phyloP scores from a whole-genome alignment of 2,797 vertebrate genomes.

The Ibycter americanus region DNA sequence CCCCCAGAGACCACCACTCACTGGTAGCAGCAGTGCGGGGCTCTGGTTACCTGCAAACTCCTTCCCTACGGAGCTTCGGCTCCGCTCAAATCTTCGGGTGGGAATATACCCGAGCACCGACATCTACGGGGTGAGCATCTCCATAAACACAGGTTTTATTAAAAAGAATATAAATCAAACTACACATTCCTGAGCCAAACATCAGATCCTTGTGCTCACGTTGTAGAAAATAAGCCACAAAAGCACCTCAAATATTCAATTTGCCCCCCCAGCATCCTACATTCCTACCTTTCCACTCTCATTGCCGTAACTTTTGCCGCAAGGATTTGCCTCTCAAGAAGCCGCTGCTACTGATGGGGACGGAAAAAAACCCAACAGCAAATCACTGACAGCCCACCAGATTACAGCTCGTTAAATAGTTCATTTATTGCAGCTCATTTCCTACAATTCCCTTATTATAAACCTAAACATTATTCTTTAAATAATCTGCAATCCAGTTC shows the following conservation, averaged over 20 bases:
- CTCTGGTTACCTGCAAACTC: neutral
- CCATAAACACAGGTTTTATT: neutral
- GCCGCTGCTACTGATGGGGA: neutral
- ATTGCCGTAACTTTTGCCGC: fast-evolving
- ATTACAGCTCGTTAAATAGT: neutral
- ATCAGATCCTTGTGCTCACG: fast-evolving
- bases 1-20: neutral
- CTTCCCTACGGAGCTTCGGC: neutral
- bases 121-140: fast-evolving
- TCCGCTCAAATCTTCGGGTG: too few species aligned
- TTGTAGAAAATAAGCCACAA: neutral
- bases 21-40: too few species aligned
- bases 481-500: neutral
- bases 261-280: fast-evolving
- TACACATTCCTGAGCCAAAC: neutral
- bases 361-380: too few species aligned
- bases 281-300: neutral
- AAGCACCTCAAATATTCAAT: neutral
- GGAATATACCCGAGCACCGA: neutral
- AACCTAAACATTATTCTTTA: neutral
- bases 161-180: neutral
- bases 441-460: neutral
- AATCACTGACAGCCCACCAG: fast-evolving
- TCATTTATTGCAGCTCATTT: neutral
- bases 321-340: neutral